Conservation (phyloP, 2,888 invertebrate genomes). For the Agriotes lineatus region DNA sequence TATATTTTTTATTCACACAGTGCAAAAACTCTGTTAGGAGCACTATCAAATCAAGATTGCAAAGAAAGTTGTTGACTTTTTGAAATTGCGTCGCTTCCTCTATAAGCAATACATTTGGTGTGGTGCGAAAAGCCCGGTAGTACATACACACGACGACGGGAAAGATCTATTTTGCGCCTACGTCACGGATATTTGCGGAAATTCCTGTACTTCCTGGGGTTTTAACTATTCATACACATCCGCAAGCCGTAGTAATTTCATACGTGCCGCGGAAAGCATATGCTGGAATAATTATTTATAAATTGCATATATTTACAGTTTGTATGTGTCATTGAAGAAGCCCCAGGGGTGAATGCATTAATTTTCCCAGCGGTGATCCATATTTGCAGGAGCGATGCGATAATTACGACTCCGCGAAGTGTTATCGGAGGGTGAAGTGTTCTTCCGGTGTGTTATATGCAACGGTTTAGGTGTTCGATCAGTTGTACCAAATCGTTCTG, state of each 20-base stretch:
- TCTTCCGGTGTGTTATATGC: conserved; percentile 1
- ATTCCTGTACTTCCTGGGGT: no score
- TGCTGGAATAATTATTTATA: neutral
- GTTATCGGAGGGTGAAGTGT: neutral
- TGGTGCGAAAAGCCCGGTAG: no score
- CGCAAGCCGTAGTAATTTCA: no score
- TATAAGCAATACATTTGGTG: no score
- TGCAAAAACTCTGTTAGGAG: no score
- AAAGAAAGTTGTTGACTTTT: no score
- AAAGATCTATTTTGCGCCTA: neutral
- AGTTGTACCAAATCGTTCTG: conserved; percentile 13
- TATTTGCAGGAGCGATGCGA: neutral
- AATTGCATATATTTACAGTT: neutral
- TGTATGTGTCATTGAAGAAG: neutral
- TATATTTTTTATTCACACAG: no score
- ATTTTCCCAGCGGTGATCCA: neutral
- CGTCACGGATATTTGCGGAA: no score
- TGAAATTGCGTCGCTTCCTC: no score
- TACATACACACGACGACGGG: neutral
- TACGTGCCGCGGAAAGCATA: no score
- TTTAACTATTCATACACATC: no score
- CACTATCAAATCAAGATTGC: no score
- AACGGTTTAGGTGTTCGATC: conserved; percentile 18
- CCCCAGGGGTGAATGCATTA: neutral
- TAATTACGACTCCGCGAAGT: neutral